These are phyloP conservation scores for Trachops cirrhosus DNA, from an alignment of 2,797 vertebrate species.

Conservation along the genomic window DNA sequence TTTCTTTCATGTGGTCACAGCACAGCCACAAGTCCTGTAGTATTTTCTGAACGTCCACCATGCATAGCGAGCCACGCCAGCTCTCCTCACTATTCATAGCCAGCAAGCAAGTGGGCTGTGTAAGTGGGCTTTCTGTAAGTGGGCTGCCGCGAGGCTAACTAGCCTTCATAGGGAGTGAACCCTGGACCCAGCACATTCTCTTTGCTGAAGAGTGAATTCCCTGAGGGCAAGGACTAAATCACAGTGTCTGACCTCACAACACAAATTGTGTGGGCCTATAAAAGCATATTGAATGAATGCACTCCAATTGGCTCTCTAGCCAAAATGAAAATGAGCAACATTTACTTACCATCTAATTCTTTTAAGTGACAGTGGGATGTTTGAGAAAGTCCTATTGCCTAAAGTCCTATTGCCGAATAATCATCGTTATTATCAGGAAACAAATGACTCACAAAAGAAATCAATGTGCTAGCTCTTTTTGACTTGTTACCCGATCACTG, in stretches of 20 bases:
- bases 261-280: too few relatives aligned
- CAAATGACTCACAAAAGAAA: background rate
- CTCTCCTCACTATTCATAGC: background rate
- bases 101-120: rapidly evolving
- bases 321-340: background rate
- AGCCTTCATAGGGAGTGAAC: background rate
- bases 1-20: background rate
- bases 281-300: background rate
- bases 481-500: background rate
- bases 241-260: too few relatives aligned
- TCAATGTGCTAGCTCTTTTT: background rate
- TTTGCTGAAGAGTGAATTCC: background rate
- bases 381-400: background rate
- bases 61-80: background rate
- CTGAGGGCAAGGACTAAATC: background rate
- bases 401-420: background rate
- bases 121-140: background rate
- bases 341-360: background rate
- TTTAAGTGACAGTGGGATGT: background rate
- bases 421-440: background rate
- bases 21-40: background rate
- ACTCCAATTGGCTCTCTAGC: background rate
- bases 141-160: too few relatives aligned
- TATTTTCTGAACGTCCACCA: background rate
- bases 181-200: background rate